A percentile compares a stretch with the other conserved stretches of the same genome.
These are phyloP conservation scores for Enteromius trimaculatus DNA, from an alignment of 2,797 vertebrate species.

Conservation along the genomic window DNA sequence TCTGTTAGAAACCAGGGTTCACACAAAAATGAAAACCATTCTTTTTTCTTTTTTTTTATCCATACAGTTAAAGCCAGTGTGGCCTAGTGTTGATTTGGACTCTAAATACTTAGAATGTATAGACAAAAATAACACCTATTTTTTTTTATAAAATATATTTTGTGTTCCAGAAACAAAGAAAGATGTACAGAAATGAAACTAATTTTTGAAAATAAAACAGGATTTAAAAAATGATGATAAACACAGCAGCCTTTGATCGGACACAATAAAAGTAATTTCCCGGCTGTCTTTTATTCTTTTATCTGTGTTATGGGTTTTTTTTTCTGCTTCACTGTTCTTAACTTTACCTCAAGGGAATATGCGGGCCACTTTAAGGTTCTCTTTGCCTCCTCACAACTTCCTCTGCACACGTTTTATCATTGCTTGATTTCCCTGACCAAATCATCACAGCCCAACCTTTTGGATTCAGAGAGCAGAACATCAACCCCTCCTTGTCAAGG, in stretches of 20 bases:
- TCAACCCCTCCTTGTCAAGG: conserved; percentile 47
- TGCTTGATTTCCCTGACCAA: conserved; percentile 34
- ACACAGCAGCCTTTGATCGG: not conserved
- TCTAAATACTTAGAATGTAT: not conserved
- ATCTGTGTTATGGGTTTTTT: not conserved
- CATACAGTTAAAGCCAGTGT: not conserved
- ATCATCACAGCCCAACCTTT: conserved; percentile 8
- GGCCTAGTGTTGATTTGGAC: not conserved
- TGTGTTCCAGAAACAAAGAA: not conserved
- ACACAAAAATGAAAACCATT: not conserved
- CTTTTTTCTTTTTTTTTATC: not conserved
- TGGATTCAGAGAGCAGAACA: conserved; percentile 39
- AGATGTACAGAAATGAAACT: not conserved
- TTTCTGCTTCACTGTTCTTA: conserved; percentile 21
- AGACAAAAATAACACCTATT: not conserved
- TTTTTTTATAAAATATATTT: not conserved
- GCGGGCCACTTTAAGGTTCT: not conserved
- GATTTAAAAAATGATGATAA: not conserved
- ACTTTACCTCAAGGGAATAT: conserved; percentile 13
- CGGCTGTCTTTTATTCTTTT: not conserved
- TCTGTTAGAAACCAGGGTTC: not conserved
- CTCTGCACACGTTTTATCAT: conserved; percentile 41
- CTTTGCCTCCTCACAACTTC: conserved; percentile 18
- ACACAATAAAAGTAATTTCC: not conserved
- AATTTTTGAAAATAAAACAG: not conserved